phyloP scores from a whole-genome alignment of 2,888 invertebrate species.

The Aphelenchoides bicaudatus region DNA sequence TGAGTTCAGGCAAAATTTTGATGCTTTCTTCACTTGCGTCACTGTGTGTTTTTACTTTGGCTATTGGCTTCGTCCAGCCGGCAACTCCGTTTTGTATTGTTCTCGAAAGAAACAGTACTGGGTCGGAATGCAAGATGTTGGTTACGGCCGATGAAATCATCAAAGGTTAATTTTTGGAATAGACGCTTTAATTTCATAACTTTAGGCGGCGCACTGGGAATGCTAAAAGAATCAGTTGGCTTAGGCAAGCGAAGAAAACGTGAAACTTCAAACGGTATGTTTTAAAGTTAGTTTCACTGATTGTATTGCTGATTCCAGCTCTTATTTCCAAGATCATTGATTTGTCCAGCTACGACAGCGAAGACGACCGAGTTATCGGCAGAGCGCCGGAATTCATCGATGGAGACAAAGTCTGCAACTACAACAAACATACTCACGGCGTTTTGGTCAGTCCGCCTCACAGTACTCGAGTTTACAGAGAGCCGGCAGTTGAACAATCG shows the following conservation, averaged over 20 bases:
- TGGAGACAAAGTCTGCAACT: conserved; percentile 55
- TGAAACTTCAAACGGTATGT: conserved; percentile 33
- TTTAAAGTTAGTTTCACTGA: neutral
- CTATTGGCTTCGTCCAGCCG: conserved; percentile 89
- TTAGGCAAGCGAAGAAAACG: conserved; percentile 35
- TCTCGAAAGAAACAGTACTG: conserved; percentile 35
- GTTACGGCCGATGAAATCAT: conserved; percentile 38
- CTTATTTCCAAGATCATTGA: conserved; percentile 56
- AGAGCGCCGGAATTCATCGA: conserved; percentile 58
- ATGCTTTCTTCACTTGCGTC: conserved; percentile 83
- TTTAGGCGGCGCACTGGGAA: conserved; percentile 56
- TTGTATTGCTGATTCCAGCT: conserved; percentile 34
- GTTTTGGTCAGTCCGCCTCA: conserved; percentile 72
- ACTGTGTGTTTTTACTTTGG: conserved; percentile 94
- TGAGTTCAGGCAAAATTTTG: conserved; percentile 68
- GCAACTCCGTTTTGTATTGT: conserved; percentile 69
- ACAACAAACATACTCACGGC: conserved; percentile 50
- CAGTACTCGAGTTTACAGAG: conserved; percentile 84
- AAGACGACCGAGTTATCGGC: conserved; percentile 54
- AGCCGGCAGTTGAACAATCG: conserved; percentile 78
- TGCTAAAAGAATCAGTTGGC: conserved; percentile 45
- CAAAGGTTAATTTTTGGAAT: no score
- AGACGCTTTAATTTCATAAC: neutral
- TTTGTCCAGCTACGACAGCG: conserved; percentile 50
- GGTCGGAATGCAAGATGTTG: conserved; percentile 41